Percentiles rank a stretch among this genome's conserved stretches.
phyloP scores from a whole-genome alignment of 2,888 invertebrate genomes.

The Minunthozetes semirufus region DNA sequence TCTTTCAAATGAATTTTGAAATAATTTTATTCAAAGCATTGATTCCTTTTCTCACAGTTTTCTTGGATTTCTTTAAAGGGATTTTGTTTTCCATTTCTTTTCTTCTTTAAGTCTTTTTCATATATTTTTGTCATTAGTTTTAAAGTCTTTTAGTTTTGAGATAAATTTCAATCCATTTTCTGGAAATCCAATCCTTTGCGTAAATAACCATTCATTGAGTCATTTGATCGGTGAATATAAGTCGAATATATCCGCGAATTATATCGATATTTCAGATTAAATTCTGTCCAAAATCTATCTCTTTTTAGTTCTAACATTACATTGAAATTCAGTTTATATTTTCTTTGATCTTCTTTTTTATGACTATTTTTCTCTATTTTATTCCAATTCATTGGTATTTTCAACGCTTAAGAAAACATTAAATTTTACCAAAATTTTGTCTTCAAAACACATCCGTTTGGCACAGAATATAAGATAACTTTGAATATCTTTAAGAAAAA shows the following conservation, averaged over 20 bases:
- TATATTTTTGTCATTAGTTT: background rate
- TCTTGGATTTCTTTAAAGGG: background rate
- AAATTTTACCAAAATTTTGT: background rate
- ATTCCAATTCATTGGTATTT: background rate
- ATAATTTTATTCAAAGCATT: no score
- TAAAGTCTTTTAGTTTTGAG: background rate
- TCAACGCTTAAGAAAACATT: background rate
- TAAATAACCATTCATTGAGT: background rate
- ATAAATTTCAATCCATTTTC: conserved; percentile 1
- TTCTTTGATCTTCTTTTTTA: background rate
- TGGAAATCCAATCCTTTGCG: conserved; percentile 1
- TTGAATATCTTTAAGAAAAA: no score
- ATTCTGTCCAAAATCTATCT: no score
- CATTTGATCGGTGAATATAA: background rate
- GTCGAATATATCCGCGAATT: background rate
- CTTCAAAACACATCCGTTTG: no score
- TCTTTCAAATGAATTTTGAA: no score
- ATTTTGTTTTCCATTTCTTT: background rate
- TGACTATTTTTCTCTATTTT: background rate
- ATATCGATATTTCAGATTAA: background rate
- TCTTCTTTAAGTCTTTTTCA: background rate
- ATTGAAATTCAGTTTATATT: background rate
- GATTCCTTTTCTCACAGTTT: no score
- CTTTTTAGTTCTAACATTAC: background rate
- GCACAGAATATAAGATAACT: no score